Base-by-base conservation (phyloP, 2,888 invertebrate genomes). In the Mesorhabditis spiculigera region DNA sequence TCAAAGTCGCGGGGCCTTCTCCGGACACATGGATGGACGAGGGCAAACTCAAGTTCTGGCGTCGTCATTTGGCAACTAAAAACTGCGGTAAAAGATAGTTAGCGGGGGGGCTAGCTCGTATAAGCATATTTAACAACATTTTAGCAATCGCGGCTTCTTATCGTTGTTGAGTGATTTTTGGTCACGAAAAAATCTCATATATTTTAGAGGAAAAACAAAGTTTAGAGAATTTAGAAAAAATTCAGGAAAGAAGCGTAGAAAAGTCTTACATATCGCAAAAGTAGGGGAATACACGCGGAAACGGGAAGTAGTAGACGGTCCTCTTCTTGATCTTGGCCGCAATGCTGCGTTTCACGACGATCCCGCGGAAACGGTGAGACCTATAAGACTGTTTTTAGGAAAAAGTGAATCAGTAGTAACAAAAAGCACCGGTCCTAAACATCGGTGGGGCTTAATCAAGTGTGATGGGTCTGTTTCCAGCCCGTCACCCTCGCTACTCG, bases 31-130 rank as follows among this genome's bases (percentile, higher is more conserved):
- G 8, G 8, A n/a, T 50, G 58, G n/a, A 13, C n/a, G 10, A 13
- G 58, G 58, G n/a, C n/a, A 50, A 50, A 13, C n/a, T 50, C 58
- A 13, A 50, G 58, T 50, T 10, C 8, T n/a, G 58, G 58, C n/a
- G 58, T 50, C 8, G 8, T 50, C n/a, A n/a, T 63, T 66, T 72
- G 10, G 63, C 41, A 8, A 71, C 74, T 75, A 66, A 67, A 69
- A 28, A 28, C 28, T 28, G 28, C 28, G 28, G 28, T 28, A 28
- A 28, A 28, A 28, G 28, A 28, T 28, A 28, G 28, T 28, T 28
- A 28, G 28, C 28, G 28, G 28, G 28, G 5, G 10, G n/a, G 28
- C 28, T 28, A 28, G 28, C 28, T 28, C 28, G 28, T 28, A 28
- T 28, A 28, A 28, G 28, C 28, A 28, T 28, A 28, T 28, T 28